Evolutionary conservation across 2,888 invertebrate species (phyloP).

Genomic region (Lypha dubia): DNA sequence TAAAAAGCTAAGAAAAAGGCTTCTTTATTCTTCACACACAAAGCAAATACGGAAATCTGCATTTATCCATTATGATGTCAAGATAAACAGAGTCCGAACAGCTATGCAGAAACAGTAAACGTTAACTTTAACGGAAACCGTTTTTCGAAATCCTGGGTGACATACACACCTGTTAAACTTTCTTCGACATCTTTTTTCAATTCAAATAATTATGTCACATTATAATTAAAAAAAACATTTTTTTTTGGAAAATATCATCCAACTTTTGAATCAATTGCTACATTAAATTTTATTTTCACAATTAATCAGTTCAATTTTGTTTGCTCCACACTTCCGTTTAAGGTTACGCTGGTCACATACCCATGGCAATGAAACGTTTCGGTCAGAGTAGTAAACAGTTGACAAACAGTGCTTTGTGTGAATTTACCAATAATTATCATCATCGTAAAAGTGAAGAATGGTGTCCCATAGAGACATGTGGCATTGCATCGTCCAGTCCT

Average conservation of each 20-base stretch:
- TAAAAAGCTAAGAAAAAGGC: no score
- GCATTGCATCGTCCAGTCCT: conserved; percentile 77
- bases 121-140: no score
- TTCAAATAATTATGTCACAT: neutral
- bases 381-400: conserved; percentile 84
- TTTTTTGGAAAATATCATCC: no score
- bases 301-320: neutral
- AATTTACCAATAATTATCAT: conserved; percentile 90
- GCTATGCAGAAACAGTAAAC: no score
- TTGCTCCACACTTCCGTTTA: neutral
- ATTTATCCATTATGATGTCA: no score
- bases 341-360: conserved; percentile 81
- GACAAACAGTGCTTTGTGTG: conserved; percentile 89
- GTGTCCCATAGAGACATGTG: conserved; percentile 85
- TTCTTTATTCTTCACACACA: no score
- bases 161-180: no score
- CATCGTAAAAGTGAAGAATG: conserved; percentile 89
- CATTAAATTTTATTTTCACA: neutral
- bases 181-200: neutral
- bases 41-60: no score
- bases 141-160: no score
- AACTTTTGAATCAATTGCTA: conserved; percentile 6
- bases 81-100: no score
- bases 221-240: no score
- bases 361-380: conserved; percentile 80